Evolutionary conservation across 2,888 invertebrate genomes (phyloP).

Genomic region (Phengaris alcon): DNA sequence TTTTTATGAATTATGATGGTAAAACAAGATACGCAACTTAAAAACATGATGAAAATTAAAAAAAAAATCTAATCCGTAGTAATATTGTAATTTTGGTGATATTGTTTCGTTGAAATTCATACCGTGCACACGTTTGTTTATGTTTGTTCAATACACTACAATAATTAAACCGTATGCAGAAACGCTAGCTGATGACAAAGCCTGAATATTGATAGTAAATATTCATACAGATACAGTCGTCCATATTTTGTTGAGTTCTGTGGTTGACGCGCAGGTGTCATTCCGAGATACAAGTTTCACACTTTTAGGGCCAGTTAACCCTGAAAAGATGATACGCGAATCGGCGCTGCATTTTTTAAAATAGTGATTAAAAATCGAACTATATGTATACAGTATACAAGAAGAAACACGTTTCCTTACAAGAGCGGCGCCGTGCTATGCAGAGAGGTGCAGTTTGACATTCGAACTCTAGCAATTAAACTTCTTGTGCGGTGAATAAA

Average conservation of each 20-base stretch:
- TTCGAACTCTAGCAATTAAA: no score
- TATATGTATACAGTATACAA: no score
- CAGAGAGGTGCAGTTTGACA: no score
- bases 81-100: background rate
- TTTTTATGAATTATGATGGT: no score
- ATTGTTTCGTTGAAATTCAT: background rate
- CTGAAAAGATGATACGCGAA: background rate
- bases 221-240: slow-evolving; percentile 1
- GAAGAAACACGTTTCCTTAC: no score
- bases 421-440: no score
- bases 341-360: background rate
- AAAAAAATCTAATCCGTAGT: background rate
- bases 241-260: background rate
- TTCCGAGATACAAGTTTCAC: no score
- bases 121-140: slow-evolving; percentile 3
- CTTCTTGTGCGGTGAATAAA: no score
- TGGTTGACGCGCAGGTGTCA: background rate
- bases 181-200: background rate
- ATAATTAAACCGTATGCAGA: background rate
- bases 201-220: slow-evolving; percentile 5
- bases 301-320: no score
- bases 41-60: background rate
- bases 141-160: background rate
- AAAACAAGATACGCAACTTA: no score
- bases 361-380: background rate